Evolutionary conservation across 2,113 vertebrate species (phyloP).

Genomic region (Tragulus kanchil): DNA sequence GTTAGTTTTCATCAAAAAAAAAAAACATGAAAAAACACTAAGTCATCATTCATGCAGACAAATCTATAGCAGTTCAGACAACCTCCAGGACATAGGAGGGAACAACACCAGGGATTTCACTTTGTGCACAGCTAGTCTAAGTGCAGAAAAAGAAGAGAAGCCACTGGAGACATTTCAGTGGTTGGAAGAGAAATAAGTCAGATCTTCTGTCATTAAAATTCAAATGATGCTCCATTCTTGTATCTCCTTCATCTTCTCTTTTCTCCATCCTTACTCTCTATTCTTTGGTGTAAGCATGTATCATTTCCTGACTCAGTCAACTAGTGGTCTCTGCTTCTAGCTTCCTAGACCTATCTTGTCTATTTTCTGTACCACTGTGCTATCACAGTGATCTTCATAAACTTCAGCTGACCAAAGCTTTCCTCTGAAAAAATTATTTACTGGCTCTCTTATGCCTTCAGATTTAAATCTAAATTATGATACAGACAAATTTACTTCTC

Average conservation of each 20-base stretch:
- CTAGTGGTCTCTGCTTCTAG: background rate
- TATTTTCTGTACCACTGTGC: background rate
- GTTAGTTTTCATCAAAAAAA: background rate
- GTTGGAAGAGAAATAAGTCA: background rate
- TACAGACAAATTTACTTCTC: background rate
- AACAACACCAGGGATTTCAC: background rate
- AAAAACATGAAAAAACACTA: background rate
- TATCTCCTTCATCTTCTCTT: background rate
- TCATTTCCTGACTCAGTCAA: background rate
- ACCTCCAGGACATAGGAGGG: background rate
- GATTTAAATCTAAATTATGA: conserved; percentile 15
- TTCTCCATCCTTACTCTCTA: background rate
- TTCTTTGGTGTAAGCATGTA: too few relatives aligned
- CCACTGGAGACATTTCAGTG: background rate
- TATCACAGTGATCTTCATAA: background rate
- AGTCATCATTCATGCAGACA: background rate
- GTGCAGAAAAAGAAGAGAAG: background rate
- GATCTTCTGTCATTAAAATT: background rate
- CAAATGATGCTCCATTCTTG: background rate
- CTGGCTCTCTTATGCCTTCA: background rate
- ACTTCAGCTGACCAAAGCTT: background rate
- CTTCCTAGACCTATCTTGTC: background rate
- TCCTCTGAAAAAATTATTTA: background rate
- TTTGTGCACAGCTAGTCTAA: background rate
- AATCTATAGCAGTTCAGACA: background rate